Percentiles rank a stretch among this genome's conserved stretches.
Conservation (phyloP, 1,140 invertebrate genomes). For the Drosophila ohnishii region DNA sequence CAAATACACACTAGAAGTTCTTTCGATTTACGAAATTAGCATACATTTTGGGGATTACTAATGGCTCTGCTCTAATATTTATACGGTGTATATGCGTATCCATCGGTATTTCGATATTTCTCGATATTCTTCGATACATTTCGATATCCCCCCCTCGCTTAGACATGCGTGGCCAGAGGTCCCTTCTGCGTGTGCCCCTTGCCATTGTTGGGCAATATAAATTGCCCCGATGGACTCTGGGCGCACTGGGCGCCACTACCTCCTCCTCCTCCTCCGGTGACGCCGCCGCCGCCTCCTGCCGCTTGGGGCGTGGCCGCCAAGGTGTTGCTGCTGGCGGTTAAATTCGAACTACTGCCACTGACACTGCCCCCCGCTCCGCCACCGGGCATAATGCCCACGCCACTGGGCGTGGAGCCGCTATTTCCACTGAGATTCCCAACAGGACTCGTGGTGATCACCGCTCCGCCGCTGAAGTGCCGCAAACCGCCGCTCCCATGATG, state of each 20-base stretch:
- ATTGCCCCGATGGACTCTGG: constrained; percentile 82
- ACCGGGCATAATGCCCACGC: neutral
- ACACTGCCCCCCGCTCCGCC: constrained; percentile 55
- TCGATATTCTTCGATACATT: neutral
- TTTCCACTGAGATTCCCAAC: constrained; percentile 21
- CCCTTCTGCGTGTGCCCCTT: constrained; percentile 78
- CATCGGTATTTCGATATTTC: neutral
- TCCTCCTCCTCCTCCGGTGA: neutral
- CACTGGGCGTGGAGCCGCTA: constrained; percentile 12
- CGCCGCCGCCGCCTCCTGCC: constrained; percentile 15
- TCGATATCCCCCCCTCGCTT: constrained; percentile 21
- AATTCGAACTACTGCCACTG: constrained; percentile 79
- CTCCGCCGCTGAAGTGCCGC: constrained; percentile 52
- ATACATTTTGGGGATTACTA: constrained; percentile 39
- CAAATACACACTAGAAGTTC: constrained; percentile 44
- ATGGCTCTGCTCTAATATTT: constrained; percentile 37
- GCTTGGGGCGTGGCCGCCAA: constrained; percentile 75
- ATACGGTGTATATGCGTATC: constrained; percentile 15
- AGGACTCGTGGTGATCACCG: constrained; percentile 36
- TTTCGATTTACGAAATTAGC: constrained; percentile 26
- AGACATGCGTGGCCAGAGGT: constrained; percentile 81
- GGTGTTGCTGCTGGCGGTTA: constrained; percentile 80
- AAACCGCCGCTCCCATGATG: constrained; percentile 66
- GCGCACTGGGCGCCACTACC: constrained; percentile 40
- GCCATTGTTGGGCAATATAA: constrained; percentile 81